A percentile compares a stretch with the other conserved stretches of the same genome.
phyloP scores from a whole-genome alignment of 2,113 vertebrate genomes.

The Neopipo cinnamomea region DNA sequence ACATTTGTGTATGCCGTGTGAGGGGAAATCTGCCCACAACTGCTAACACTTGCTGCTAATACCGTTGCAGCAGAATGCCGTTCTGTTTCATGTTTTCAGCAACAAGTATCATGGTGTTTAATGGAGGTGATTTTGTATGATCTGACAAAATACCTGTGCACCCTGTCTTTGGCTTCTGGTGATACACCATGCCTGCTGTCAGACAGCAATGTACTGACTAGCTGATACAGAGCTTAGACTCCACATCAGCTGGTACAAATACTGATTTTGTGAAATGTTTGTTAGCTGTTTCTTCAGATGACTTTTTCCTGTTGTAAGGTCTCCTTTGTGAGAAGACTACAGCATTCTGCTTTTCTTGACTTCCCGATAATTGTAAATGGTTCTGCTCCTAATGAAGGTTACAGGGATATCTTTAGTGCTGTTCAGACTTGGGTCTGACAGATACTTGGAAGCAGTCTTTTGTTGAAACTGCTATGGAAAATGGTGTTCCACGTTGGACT shows the following conservation, averaged over 20 bases:
- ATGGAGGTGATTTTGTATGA: background rate
- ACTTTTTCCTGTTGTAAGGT: background rate
- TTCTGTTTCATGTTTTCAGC: background rate
- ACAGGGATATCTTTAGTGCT: background rate
- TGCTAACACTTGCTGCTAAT: background rate
- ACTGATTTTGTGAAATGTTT: background rate
- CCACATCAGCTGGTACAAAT: background rate
- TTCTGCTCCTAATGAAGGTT: background rate
- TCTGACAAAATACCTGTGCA: background rate
- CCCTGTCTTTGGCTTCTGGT: background rate
- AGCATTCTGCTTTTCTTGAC: background rate
- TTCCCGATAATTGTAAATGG: background rate
- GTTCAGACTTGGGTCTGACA: background rate
- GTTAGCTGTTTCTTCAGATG: background rate
- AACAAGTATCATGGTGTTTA: background rate
- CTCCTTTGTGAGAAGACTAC: background rate
- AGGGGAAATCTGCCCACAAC: background rate
- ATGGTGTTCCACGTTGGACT: background rate
- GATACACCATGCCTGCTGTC: background rate
- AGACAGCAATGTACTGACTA: background rate
- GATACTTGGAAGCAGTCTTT: background rate
- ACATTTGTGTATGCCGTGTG: background rate
- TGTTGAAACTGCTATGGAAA: background rate
- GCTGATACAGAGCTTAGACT: background rate
- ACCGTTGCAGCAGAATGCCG: background rate